Percentiles rank a stretch among this genome's conserved stretches.
Conservation (phyloP, 2,888 invertebrate species). For the Halictus ligatus region DNA sequence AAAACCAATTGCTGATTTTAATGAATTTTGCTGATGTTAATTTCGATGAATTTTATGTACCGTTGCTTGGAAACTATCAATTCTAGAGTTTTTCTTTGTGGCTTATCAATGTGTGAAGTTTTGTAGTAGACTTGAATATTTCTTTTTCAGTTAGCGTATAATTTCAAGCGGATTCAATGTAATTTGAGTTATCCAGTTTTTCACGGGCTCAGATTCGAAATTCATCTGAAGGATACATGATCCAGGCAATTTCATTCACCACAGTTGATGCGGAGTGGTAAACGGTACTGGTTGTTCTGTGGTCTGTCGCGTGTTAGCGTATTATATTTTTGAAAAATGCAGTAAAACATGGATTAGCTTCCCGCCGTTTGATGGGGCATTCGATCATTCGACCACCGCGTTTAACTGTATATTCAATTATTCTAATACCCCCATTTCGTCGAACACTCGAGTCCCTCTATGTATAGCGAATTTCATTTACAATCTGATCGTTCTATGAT, state of each 20-base stretch:
- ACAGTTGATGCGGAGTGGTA: conserved; percentile 6
- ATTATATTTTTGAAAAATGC: conserved; percentile 2
- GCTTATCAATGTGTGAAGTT: background rate
- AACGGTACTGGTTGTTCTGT: conserved; percentile 15
- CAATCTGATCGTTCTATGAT: background rate
- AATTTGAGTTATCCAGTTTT: background rate
- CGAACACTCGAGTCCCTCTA: background rate
- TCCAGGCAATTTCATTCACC: background rate
- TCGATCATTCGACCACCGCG: conserved; percentile 9
- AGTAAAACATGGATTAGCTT: background rate
- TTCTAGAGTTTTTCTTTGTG: no score
- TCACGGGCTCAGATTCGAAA: background rate
- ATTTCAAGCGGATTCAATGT: background rate
- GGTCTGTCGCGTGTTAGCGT: conserved; percentile 5
- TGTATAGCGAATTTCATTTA: background rate
- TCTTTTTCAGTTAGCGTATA: background rate
- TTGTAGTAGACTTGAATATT: background rate
- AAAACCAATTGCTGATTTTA: no score
- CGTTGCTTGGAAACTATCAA: no score
- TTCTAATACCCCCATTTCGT: conserved; percentile 7
- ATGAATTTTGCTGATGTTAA: no score
- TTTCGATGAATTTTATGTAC: no score
- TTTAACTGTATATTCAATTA: conserved; percentile 14
- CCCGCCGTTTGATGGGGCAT: background rate
- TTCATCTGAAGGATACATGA: background rate